Conservation (phyloP, 2,888 invertebrate species). For the Eurytoma californica region DNA sequence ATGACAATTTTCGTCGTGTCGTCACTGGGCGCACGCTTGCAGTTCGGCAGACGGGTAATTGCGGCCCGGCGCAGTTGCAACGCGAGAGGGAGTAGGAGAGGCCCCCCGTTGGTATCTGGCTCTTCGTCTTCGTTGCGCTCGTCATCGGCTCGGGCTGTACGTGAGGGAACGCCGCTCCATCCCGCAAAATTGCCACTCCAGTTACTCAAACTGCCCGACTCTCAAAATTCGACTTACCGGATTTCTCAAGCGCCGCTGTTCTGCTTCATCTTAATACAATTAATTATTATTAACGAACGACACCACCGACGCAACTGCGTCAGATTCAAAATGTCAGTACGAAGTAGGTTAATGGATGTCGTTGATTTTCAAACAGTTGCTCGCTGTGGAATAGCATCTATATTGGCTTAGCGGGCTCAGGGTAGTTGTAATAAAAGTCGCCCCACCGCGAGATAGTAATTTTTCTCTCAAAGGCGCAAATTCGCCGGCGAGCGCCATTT, state of each 20-base stretch:
- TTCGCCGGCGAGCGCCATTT: slow-evolving; percentile 20
- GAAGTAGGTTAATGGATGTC: no score
- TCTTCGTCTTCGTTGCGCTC: slow-evolving; percentile 10
- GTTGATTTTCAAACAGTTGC: no score
- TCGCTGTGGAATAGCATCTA: neutral
- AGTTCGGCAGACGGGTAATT: slow-evolving; percentile 61
- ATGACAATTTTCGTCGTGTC: slow-evolving; percentile 73
- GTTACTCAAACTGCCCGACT: slow-evolving; percentile 35
- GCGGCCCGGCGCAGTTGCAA: slow-evolving; percentile 66
- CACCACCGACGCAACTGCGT: neutral
- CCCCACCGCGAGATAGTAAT: neutral
- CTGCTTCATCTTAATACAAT: slow-evolving; percentile 22
- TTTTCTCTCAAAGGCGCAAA: slow-evolving; percentile 22
- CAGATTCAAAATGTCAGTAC: neutral
- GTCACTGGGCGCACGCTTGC: slow-evolving; percentile 62
- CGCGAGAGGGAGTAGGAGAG: slow-evolving; percentile 58
- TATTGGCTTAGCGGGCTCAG: neutral
- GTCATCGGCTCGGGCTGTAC: slow-evolving; percentile 54
- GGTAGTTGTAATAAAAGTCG: neutral
- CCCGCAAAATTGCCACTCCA: slow-evolving; percentile 54
- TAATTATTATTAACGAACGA: slow-evolving; percentile 17
- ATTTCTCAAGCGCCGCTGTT: slow-evolving; percentile 25
- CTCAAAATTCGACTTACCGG: slow-evolving; percentile 15
- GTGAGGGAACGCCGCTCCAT: slow-evolving; percentile 52
- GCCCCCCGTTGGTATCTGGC: neutral